These are phyloP conservation scores for Protodeltote pygarga DNA, from an alignment of 2,888 invertebrate genomes.

Conservation along the genomic window DNA sequence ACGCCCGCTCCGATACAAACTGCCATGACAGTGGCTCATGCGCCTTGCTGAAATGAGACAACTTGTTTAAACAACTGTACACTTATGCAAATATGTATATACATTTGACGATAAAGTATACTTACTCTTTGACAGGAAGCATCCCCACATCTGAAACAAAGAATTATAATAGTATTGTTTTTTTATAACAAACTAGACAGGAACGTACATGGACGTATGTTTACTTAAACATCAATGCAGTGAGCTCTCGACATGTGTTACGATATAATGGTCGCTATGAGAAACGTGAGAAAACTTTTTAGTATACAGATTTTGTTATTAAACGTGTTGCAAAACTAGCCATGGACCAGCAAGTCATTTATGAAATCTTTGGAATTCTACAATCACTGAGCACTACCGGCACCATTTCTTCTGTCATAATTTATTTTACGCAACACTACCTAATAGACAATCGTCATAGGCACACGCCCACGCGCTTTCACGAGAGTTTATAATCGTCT, in stretches of 20 bases:
- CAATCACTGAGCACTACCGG: constrained; percentile 28
- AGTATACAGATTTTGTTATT: constrained; percentile 9
- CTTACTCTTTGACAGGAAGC: constrained; percentile 98
- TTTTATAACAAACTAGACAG: too few species aligned
- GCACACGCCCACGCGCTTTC: constrained; percentile 69
- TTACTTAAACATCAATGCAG: too few species aligned
- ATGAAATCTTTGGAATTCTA: constrained; percentile 38
- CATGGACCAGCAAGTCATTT: constrained; percentile 24
- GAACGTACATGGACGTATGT: too few species aligned
- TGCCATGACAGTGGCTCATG: constrained; percentile 94
- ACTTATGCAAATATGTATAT: constrained; percentile 31
- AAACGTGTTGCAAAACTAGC: constrained; percentile 20
- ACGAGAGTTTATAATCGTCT: constrained; percentile 58
- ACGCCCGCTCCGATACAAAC: constrained; percentile 88
- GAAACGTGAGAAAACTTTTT: not conserved
- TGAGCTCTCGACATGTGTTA: constrained; percentile 3
- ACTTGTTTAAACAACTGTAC: constrained; percentile 39
- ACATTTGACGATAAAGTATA: constrained; percentile 58
- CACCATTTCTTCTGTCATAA: constrained; percentile 61
- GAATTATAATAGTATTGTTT: constrained; percentile 45
- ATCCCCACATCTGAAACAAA: constrained; percentile 95
- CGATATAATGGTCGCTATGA: not conserved
- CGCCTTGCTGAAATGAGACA: constrained; percentile 85
- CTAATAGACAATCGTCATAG: constrained; percentile 50
- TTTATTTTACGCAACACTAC: constrained; percentile 62